Evolutionary conservation across 53 echinoderm and acorn worm genomes (phyloP).

Genomic region (Zoroaster sp.): DNA sequence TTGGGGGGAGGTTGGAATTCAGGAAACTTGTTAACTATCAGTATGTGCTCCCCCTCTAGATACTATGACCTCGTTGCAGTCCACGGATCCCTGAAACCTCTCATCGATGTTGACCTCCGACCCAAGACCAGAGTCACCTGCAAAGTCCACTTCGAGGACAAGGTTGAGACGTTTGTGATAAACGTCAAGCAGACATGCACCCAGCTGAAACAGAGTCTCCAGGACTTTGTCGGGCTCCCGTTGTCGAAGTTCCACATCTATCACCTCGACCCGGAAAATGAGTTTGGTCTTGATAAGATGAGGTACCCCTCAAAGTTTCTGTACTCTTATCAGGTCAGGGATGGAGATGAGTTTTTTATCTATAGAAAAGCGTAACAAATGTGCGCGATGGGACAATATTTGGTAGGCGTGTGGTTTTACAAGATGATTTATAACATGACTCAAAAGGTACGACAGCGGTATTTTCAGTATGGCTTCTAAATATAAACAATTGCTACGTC

Average conservation of each 20-base stretch:
- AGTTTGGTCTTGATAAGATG: background rate
- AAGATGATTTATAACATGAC: too few species aligned
- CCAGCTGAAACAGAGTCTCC: slow-evolving; percentile 68
- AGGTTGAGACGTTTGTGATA: slow-evolving; percentile 30
- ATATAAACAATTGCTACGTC: too few species aligned
- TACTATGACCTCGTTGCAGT: slow-evolving; percentile 66
- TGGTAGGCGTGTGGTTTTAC: too few species aligned
- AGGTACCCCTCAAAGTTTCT: background rate
- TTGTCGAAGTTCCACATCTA: slow-evolving; percentile 24
- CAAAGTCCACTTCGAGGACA: slow-evolving; percentile 55
- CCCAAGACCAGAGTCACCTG: slow-evolving; percentile 47
- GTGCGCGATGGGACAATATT: background rate
- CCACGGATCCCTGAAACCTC: slow-evolving; percentile 61
- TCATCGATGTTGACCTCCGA: slow-evolving; percentile 69
- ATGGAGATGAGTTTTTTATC: slow-evolving; percentile 63
- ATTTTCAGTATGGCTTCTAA: too few species aligned
- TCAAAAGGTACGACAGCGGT: too few species aligned
- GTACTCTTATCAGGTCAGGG: slow-evolving; percentile 50
- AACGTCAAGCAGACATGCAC: slow-evolving; percentile 56
- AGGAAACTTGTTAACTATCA: too few species aligned
- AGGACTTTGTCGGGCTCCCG: slow-evolving; percentile 58
- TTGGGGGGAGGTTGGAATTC: too few species aligned
- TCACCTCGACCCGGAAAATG: background rate
- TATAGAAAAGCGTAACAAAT: slow-evolving; percentile 1
- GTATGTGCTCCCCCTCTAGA: slow-evolving; percentile 34